Base-by-base conservation (phyloP, 2,888 invertebrate genomes). In the Mellilla xanthometata region DNA sequence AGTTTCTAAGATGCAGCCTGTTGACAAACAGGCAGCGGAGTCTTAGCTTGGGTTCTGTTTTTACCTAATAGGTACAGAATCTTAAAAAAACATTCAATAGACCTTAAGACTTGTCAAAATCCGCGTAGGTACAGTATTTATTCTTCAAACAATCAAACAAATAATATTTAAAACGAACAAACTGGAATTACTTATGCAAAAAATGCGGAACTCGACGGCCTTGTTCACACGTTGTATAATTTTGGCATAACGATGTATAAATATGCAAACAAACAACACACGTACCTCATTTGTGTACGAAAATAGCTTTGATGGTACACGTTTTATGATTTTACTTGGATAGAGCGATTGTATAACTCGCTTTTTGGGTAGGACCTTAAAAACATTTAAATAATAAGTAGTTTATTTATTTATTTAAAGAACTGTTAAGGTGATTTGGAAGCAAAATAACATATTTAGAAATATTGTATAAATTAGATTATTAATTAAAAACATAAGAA, bases 141-240 rank as follows among this genome's bases (percentile, higher is more conserved):
- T n/a, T n/a, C n/a, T 8, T 9, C n/a, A 15, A n/a, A 12, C 15
- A 5, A 29, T 24, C 13, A 39, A 29, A 31, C 3, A 19, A 19
- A 19, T 6, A 19, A 39, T 36, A 36, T 41, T 39, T 40, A 44
- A 43, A 42, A 40, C 49, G 26, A 11, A 29, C 47, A 33, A 52
- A 42, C 33, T 39, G 22, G 22, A 22, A 30, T 27, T 19, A 19
- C 15, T 31, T 60, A 64, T 60, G 57, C 56, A 60, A 67, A 69
- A 66, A 50, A 60, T 57, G 61, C 56, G 59, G 62, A 67, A 69
- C 65, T 33, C 6, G 45, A 5, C 48, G 63, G 34, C 70, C 68
- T 70, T 68, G 66, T 42, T 10, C 11, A 36, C 15, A 28, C 42
- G 43, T 43, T 44, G 60, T 58, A 60, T 61, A 58, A 60, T 63